Conservation (phyloP, 1,140 invertebrate genomes). For the Araneus ventricosus region DNA sequence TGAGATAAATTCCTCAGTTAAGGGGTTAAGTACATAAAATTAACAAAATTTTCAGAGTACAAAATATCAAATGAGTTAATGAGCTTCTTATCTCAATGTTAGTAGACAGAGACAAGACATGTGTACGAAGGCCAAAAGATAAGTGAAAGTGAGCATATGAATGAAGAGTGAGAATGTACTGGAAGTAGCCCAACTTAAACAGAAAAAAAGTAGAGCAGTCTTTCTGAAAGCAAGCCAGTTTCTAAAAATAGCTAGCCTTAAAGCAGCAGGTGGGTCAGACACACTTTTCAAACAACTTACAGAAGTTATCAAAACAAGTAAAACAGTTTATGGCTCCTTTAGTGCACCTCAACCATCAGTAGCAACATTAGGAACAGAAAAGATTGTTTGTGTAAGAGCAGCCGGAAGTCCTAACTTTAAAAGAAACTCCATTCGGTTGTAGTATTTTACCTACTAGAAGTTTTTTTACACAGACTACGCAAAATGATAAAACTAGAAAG, state of each 20-base stretch:
- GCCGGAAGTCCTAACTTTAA: not conserved
- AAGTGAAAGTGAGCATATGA: conserved; percentile 11
- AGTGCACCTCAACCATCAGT: not conserved
- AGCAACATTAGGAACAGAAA: not conserved
- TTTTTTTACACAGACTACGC: no score
- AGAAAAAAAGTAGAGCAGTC: conserved; percentile 38
- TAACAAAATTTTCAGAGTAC: no score
- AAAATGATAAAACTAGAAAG: no score
- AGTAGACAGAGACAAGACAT: not conserved
- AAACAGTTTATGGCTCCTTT: not conserved
- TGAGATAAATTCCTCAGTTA: no score
- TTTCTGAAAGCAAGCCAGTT: not conserved
- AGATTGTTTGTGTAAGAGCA: no score
- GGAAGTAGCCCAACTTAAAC: conserved; percentile 19
- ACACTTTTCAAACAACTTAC: not conserved
- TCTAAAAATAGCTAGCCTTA: conserved; percentile 10
- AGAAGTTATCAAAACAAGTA: not conserved
- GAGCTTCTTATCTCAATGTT: not conserved
- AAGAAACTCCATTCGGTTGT: not conserved
- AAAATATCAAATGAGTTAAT: not conserved
- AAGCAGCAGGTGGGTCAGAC: conserved; percentile 42
- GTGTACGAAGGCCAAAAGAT: not conserved
- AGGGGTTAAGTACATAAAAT: no score
- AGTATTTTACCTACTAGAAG: no score
- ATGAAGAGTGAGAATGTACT: not conserved